phyloP scores from a whole-genome alignment of 2,797 vertebrate genomes.

The Rousettus madagascariensis region DNA sequence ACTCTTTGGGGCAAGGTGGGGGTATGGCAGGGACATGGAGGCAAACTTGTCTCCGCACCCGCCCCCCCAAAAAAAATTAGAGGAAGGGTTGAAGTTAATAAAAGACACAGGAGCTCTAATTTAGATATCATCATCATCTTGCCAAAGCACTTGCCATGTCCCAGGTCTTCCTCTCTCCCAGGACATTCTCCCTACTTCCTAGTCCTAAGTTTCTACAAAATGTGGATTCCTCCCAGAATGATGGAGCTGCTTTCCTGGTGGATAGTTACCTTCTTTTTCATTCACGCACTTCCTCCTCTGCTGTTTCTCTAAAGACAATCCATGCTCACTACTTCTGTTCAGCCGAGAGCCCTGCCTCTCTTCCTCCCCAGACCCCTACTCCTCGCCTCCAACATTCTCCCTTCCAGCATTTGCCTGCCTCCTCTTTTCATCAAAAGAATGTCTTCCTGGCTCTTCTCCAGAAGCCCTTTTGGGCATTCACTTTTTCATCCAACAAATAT shows the following conservation, averaged over 20 bases:
- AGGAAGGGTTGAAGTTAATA: accelerated
- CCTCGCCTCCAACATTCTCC: not conserved
- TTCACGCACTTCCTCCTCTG: not conserved
- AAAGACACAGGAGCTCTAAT: not conserved
- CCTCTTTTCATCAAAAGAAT: slow-evolving; percentile 55
- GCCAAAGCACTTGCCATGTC: not conserved
- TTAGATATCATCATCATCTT: not conserved
- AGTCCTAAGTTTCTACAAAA: not conserved
- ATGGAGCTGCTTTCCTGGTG: not conserved
- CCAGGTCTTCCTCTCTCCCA: not conserved
- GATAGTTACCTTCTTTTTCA: not conserved
- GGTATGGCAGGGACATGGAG: not conserved
- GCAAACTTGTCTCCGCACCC: accelerated
- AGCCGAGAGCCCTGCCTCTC: not conserved
- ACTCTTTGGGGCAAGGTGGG: not conserved
- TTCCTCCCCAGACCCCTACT: too few relatives aligned
- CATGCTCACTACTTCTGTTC: not conserved
- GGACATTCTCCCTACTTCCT: not conserved
- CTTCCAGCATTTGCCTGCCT: slow-evolving; percentile 3
- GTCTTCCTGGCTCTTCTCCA: slow-evolving; percentile 62
- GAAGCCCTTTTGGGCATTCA: slow-evolving; percentile 49
- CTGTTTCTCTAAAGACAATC: not conserved
- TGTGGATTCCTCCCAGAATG: not conserved
- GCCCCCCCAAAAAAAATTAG: too few relatives aligned
- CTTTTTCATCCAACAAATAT: slow-evolving; percentile 73